Evolutionary conservation across 2,888 invertebrate species (phyloP), one percentile per base, ranked within the genome.

Genomic region (Melieria crassipennis): DNA sequence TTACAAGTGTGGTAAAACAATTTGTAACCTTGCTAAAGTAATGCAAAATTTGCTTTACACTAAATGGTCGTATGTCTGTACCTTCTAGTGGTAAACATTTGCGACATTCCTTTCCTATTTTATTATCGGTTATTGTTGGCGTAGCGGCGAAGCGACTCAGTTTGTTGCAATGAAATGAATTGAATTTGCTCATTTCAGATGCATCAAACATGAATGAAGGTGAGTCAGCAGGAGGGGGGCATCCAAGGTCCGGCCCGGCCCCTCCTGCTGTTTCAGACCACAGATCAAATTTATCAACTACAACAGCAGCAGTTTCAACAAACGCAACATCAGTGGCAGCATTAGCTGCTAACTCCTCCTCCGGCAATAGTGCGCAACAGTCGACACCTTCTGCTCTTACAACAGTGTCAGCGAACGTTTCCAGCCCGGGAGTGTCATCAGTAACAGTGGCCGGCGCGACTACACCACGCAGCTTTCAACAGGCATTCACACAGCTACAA

Each of bases 151-250:
- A 30, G 30, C 30, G 30, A 30, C 30, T 30, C 30, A 30, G 30
- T 30, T 30, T 30, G 30, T 30, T 30, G 30, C 30, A 50, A 43
- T 7, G 9, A 50, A 47, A 11, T 57, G 42, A 0, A 43, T 13
- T 60, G 48, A 16, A 10, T 70, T 75, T 70, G 67, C 73, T 68
- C 69, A 70, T 81, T 83, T 65, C 78, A 87, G 87, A 87, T 87
- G 87, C 86, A 83, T 86, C 86, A 86, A 86, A 86, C 85, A 87
- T 87, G 87, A 87, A 87, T 86, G 87, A 87, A 84, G 86, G 86
- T 83, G 86, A 85, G 84, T 86, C 87, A 86, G 87, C 87, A 87
- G 87, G 87, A 87, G 87, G 86, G 85, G 87, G 87, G 86, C 87
- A 86, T 82, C 84, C 84, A 87, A 85, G 87, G 85, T 81, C 81